Evolutionary conservation across 2,113 vertebrate genomes (phyloP).

Genomic region (Cisticola juncidis): DNA sequence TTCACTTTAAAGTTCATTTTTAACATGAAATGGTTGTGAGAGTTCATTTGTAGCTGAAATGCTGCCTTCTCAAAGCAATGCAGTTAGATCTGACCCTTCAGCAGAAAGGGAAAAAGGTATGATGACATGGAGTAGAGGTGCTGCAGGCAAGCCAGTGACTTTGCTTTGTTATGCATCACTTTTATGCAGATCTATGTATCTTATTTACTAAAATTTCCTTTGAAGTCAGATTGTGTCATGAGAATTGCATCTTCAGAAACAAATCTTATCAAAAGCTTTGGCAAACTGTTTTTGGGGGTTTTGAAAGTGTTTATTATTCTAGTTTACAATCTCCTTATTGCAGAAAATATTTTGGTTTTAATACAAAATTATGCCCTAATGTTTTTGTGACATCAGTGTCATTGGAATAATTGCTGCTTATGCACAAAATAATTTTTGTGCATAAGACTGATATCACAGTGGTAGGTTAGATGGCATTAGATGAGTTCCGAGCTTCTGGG

Average conservation of each 20-base stretch:
- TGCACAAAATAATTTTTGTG: too few relatives aligned
- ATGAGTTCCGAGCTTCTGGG: not conserved
- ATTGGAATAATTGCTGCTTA: not conserved
- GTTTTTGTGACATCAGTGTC: not conserved
- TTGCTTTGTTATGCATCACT: not conserved
- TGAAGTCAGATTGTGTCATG: not conserved
- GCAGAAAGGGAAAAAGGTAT: not conserved
- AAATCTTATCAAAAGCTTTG: not conserved
- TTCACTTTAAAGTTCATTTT: constrained; percentile 39
- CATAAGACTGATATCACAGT: not conserved
- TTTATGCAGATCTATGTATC: not conserved
- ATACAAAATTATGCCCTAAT: not conserved
- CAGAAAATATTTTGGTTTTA: not conserved
- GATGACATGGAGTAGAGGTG: not conserved
- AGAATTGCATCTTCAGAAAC: not conserved
- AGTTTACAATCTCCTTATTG: not conserved
- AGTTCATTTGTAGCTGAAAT: not conserved
- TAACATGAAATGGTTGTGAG: not conserved
- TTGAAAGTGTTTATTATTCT: not conserved
- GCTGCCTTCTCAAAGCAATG: not conserved
- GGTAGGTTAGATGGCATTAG: not conserved
- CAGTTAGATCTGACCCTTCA: not conserved
- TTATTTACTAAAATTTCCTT: not conserved
- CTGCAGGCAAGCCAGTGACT: not conserved
- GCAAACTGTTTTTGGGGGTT: not conserved